Evolutionary conservation across 2,888 invertebrate genomes (phyloP).

Genomic region (Oscheius sp.): DNA sequence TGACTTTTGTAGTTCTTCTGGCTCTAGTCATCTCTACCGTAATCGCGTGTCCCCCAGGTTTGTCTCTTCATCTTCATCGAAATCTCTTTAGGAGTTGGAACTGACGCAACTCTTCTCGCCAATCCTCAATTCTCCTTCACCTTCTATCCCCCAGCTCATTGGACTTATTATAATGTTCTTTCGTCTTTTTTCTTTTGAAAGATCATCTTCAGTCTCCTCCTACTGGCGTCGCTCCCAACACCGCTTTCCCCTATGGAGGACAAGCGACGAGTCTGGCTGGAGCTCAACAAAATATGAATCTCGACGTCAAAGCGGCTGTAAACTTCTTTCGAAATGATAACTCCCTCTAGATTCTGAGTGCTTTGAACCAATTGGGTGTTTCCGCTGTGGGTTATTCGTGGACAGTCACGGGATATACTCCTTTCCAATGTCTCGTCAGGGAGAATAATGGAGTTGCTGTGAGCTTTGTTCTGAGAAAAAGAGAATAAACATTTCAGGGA

Average conservation of each 20-base stretch:
- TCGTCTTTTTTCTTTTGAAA: not conserved
- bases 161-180: slow-evolving; percentile 20
- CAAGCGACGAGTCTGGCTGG: slow-evolving; percentile 6
- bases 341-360: not conserved
- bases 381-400: slow-evolving; percentile 4
- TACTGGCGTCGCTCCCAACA: slow-evolving; percentile 15
- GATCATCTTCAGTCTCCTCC: slow-evolving; percentile 10
- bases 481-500: not conserved
- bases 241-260: slow-evolving; percentile 12
- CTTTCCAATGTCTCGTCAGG: slow-evolving; percentile 15
- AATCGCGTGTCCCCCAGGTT: not conserved
- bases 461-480: not conserved
- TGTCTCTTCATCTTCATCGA: not conserved
- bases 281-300: slow-evolving; percentile 20
- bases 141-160: slow-evolving; percentile 32
- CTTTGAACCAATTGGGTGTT: slow-evolving; percentile 3
- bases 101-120: slow-evolving; percentile 57
- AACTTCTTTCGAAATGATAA: not conserved
- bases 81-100: slow-evolving; percentile 9
- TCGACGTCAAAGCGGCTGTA: slow-evolving; percentile 17
- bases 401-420: slow-evolving; percentile 12
- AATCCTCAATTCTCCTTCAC: slow-evolving; percentile 59
- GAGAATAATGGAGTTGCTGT: slow-evolving; percentile 23
- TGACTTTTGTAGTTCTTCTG: not conserved
- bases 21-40: not conserved